A percentile compares a stretch with the other conserved stretches of the same genome.
phyloP scores from a whole-genome alignment of 2,113 vertebrate species.

The Drymodes brunneopygia region DNA sequence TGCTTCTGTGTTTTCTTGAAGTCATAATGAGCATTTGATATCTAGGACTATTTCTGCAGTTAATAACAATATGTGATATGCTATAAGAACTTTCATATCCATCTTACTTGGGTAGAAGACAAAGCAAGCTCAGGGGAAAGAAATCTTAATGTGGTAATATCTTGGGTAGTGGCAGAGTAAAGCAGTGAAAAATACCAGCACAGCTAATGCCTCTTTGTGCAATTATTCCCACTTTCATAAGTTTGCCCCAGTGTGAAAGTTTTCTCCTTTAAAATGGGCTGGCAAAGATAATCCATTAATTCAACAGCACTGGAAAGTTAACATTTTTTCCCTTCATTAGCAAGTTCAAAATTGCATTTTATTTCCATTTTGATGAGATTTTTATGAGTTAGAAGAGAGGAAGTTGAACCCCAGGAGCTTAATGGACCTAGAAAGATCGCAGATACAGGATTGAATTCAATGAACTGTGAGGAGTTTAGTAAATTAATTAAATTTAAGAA shows the following conservation, averaged over 20 bases:
- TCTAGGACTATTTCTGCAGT: background rate
- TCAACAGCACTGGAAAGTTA: slow-evolving; percentile 60
- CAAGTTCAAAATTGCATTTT: slow-evolving; percentile 75
- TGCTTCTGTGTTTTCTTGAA: background rate
- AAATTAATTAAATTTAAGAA: slow-evolving; percentile 79
- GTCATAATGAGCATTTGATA: background rate
- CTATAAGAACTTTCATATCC: background rate
- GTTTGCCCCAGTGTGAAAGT: slow-evolving; percentile 41
- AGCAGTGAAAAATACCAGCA: slow-evolving; percentile 8
- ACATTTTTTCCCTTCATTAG: slow-evolving; percentile 69
- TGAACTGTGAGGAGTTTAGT: slow-evolving; percentile 71
- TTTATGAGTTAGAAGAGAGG: slow-evolving; percentile 75
- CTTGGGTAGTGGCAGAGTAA: slow-evolving; percentile 1
- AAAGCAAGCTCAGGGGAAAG: slow-evolving; percentile 16
- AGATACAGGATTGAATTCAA: slow-evolving; percentile 75
- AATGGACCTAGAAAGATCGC: slow-evolving; percentile 72
- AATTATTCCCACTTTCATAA: slow-evolving; percentile 41
- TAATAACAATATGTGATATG: background rate
- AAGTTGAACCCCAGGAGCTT: slow-evolving; percentile 72
- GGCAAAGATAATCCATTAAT: slow-evolving; percentile 67
- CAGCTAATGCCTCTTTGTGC: background rate
- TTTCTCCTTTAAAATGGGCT: slow-evolving; percentile 51
- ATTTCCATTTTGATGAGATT: slow-evolving; percentile 81
- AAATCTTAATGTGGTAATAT: slow-evolving; percentile 2
- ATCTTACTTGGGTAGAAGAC: slow-evolving; percentile 18